These are phyloP conservation scores for Coremacera marginata DNA, from an alignment of 2,888 invertebrate species.

Conservation along the genomic window DNA sequence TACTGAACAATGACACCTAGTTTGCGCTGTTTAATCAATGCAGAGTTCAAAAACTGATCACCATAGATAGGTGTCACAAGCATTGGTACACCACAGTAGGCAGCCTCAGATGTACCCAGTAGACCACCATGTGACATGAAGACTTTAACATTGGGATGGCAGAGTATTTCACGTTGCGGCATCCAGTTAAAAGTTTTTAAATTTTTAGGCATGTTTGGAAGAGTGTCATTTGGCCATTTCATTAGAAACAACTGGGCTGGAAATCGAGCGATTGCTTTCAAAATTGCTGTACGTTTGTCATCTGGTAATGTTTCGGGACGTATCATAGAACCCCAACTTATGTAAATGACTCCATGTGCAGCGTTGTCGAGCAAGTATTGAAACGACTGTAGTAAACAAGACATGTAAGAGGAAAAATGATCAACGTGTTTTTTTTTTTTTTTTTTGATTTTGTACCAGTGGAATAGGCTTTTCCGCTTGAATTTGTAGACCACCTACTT, in stretches of 20 bases:
- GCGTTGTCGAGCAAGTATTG: slow-evolving; percentile 73
- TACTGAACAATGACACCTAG: slow-evolving; percentile 71
- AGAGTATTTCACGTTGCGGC: slow-evolving; percentile 78
- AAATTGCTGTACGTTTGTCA: slow-evolving; percentile 71
- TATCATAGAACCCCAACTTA: slow-evolving; percentile 79
- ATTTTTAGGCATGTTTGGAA: slow-evolving; percentile 73
- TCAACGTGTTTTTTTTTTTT: background rate
- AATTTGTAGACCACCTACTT: slow-evolving; percentile 72
- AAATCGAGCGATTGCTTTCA: slow-evolving; percentile 72
- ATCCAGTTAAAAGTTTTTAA: slow-evolving; percentile 76
- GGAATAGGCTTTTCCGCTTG: slow-evolving; percentile 48
- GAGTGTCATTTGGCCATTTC: slow-evolving; percentile 76
- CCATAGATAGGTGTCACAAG: slow-evolving; percentile 76
- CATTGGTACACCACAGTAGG: slow-evolving; percentile 75
- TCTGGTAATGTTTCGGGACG: slow-evolving; percentile 73
- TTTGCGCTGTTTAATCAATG: slow-evolving; percentile 70
- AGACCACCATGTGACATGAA: slow-evolving; percentile 81
- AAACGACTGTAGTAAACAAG: slow-evolving; percentile 69
- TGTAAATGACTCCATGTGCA: slow-evolving; percentile 74
- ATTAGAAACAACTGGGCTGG: slow-evolving; percentile 73
- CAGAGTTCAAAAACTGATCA: slow-evolving; percentile 74
- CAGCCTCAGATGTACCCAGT: slow-evolving; percentile 76
- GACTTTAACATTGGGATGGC: slow-evolving; percentile 77
- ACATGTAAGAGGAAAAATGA: background rate
- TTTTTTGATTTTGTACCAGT: background rate